These are phyloP conservation scores for Drosophila barbarae DNA, from an alignment of 2,888 invertebrate species.

Conservation along the genomic window DNA sequence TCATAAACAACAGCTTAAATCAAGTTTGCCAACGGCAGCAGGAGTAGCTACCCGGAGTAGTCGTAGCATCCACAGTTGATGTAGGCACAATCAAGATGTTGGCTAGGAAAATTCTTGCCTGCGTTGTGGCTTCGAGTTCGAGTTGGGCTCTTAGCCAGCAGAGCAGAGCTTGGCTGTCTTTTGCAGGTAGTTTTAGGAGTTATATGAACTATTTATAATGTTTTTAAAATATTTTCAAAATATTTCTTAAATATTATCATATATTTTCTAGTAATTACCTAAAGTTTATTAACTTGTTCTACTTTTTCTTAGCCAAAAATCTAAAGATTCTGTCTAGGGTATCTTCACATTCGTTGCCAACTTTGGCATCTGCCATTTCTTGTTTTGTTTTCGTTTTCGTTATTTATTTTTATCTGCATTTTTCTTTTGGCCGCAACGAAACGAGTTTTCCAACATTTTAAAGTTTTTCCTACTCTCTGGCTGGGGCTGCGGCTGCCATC, in stretches of 20 bases:
- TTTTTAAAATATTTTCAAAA: background rate
- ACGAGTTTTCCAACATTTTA: conserved; percentile 57
- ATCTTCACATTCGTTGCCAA: conserved; percentile 5
- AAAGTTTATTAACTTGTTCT: no score
- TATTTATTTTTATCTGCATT: conserved; percentile 64
- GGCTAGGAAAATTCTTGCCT: conserved; percentile 57
- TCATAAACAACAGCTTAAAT: conserved; percentile 60
- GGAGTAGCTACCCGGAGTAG: background rate
- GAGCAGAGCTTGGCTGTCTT: background rate
- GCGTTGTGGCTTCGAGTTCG: conserved; percentile 6
- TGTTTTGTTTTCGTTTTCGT: conserved; percentile 51
- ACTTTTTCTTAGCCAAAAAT: background rate
- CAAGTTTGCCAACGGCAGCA: conserved; percentile 46
- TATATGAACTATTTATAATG: background rate
- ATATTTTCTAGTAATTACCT: background rate
- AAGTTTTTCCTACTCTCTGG: conserved; percentile 37
- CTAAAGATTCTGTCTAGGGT: background rate
- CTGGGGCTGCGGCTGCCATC: conserved; percentile 16
- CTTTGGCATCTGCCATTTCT: conserved; percentile 11
- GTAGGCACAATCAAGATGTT: conserved; percentile 61
- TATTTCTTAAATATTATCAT: background rate
- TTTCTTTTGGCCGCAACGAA: conserved; percentile 47
- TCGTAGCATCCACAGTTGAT: conserved; percentile 13
- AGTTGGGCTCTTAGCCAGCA: background rate
- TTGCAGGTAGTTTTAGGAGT: background rate